Evolutionary conservation across 2,113 vertebrate species (phyloP).

Genomic region (Polyodon spathula): DNA sequence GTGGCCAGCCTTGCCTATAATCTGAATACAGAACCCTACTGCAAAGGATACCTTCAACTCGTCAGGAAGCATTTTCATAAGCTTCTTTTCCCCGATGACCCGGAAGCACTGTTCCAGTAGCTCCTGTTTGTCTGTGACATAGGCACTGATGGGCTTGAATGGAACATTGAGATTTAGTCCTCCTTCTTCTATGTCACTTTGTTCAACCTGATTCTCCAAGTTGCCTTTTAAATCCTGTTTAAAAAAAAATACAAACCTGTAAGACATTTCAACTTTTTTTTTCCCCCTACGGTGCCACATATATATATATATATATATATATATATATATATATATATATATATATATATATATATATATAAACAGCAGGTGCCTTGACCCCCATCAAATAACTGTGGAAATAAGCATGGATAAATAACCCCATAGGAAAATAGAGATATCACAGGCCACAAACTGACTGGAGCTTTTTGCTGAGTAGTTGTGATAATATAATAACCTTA

Average conservation of each 20-base stretch:
- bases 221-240: conserved; percentile 64
- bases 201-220: conserved; percentile 56
- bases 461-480: no score
- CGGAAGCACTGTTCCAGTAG: conserved; percentile 90
- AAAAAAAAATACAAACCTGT: conserved; percentile 16
- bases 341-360: no score
- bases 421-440: no score
- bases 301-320: no score
- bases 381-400: no score
- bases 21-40: neutral
- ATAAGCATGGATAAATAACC: no score
- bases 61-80: conserved; percentile 88
- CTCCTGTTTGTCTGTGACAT: conserved; percentile 71
- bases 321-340: no score
- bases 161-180: conserved; percentile 77
- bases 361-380: neutral
- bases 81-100: conserved; percentile 82
- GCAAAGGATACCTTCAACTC: conserved; percentile 72
- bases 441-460: no score
- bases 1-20: neutral
- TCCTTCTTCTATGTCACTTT: conserved; percentile 88
- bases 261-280: neutral
- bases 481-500: no score
- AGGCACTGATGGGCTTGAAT: conserved; percentile 84
- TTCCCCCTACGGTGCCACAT: neutral